These are phyloP conservation scores for Aphaenogaster rudis DNA, from an alignment of 1,140 invertebrate species.

Conservation along the genomic window DNA sequence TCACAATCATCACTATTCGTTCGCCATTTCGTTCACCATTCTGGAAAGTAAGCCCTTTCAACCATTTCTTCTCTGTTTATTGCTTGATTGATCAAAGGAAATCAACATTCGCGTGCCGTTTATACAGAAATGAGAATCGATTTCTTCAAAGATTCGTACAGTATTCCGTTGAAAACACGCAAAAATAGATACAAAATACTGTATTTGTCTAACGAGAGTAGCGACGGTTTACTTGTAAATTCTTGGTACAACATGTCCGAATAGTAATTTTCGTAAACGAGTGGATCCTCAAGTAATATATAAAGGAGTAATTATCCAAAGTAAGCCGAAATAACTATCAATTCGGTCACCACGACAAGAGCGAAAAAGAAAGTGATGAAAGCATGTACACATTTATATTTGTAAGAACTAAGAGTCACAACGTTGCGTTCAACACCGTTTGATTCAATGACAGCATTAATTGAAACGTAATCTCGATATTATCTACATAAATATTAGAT, in stretches of 20 bases:
- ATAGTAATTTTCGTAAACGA: constrained; percentile 26
- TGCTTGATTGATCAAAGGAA: constrained; percentile 8
- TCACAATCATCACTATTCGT: neutral
- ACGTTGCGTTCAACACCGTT: constrained; percentile 2
- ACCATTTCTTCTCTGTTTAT: neutral
- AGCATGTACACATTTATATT: constrained; percentile 35
- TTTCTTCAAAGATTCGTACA: too few relatives aligned
- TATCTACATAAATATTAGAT: neutral
- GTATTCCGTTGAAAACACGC: neutral
- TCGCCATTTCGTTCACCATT: neutral
- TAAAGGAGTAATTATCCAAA: neutral
- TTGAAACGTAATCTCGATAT: neutral
- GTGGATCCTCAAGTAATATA: neutral
- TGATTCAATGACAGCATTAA: neutral
- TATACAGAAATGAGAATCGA: neutral
- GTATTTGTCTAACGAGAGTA: neutral
- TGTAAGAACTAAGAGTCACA: constrained; percentile 24
- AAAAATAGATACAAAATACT: neutral
- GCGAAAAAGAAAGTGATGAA: constrained; percentile 73
- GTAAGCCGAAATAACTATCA: constrained; percentile 28
- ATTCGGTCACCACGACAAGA: constrained; percentile 11
- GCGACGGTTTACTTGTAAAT: constrained; percentile 3
- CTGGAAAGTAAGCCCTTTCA: neutral
- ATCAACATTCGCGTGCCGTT: neutral
- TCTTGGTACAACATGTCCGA: neutral